Evolutionary conservation across 2,797 vertebrate species (phyloP), one percentile per base, ranked within the genome.

Genomic region (Vespertilio murinus): DNA sequence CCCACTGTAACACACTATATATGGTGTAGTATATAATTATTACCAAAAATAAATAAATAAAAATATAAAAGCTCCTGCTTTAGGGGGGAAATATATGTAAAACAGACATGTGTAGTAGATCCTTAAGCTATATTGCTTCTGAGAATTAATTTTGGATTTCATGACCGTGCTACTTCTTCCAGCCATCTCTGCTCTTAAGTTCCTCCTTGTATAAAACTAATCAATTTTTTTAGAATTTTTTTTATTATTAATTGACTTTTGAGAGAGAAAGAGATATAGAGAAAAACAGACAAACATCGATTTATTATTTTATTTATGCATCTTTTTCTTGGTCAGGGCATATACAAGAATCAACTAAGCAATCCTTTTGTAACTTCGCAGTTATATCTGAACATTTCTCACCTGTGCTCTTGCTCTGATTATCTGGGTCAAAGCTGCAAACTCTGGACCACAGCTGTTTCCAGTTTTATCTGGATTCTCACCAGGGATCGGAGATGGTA

Each of bases 141-240:
- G 8, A 73, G 74, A 59, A 38, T 61, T 47, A 40, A n/a, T 93
- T 86, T 65, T 81, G 47, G 47, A 61, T 96, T 84, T 81, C 33
- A 5, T 23, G 56, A 38, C 12, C 42, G 65, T 23, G 9, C 77
- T 70, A 25, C 56, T 69, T 87, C 64, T 92, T 56, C 56, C 45
- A 82, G 59, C 42, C 49, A 23, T 38, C 69, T 61, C 77, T 85
- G 54, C 25, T 81, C 47, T 88, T 56, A 42, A n/a, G 52, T 93
- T 91, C 42, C 69, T 88, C 38, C 79, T 65, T 84, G 49, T 30
- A 77, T 25, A 56, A 54, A 89, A 35, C n/a, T 40, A 67, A 87
- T 47, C 67, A 74, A 64, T 18, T 28, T 59, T 59, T 9, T 33
- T 18, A 65, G n/a, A 18, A 33, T 35, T 67, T 65, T 64, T 42